Conservation (phyloP, 2,113 vertebrate species). For the Actenoides hombroni region DNA sequence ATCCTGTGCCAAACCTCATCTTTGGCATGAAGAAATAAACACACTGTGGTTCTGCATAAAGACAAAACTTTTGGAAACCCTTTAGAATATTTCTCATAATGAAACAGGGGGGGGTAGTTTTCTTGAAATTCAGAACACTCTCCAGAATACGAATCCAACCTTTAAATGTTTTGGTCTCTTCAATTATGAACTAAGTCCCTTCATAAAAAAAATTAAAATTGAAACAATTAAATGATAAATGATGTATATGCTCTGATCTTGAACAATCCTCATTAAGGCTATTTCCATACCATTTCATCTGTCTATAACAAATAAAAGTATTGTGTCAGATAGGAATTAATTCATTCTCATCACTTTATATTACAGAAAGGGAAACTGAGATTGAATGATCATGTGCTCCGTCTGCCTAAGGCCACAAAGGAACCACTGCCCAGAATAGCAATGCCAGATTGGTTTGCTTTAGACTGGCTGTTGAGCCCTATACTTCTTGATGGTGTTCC, state of each 20-base stretch:
- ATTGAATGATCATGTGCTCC: neutral
- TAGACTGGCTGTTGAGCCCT: neutral
- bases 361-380: conserved; percentile 10
- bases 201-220: neutral
- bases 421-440: neutral
- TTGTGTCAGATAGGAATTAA: neutral
- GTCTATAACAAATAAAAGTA: neutral
- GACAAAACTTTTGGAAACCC: conserved; percentile 54
- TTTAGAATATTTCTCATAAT: conserved; percentile 67
- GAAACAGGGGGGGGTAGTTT: conserved; percentile 9
- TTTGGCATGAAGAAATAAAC: conserved; percentile 49
- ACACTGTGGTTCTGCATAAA: conserved; percentile 59
- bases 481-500: neutral
- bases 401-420: neutral
- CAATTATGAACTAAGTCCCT: conserved; percentile 7
- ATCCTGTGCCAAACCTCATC: conserved; percentile 41
- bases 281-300: neutral
- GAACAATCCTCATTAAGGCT: neutral
- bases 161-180: conserved; percentile 19
- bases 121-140: conserved; percentile 6
- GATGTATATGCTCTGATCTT: neutral
- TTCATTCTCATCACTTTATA: neutral
- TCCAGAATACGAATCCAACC: neutral
- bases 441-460: neutral
- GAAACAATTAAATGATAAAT: neutral